These are phyloP conservation scores for Pelagia noctiluca DNA, from an alignment of 30 jellyfish, hydroid and myxozoan species.

Conservation along the genomic window DNA sequence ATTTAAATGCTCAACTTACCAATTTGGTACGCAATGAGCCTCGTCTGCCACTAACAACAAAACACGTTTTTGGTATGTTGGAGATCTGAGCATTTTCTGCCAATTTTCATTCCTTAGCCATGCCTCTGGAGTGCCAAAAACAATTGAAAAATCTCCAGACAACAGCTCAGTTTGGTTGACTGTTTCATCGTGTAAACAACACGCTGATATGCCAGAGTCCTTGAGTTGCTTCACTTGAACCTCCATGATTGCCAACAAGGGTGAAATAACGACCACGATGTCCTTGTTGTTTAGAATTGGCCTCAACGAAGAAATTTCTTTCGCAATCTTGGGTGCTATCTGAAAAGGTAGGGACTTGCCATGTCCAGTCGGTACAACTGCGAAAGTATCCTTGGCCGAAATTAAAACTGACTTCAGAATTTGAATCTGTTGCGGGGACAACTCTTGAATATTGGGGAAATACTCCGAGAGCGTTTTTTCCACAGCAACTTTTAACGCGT, in stretches of 20 bases:
- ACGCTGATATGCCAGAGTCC: background rate
- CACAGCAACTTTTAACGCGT: background rate
- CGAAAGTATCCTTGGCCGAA: slow-evolving; percentile 13
- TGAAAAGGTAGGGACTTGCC: slow-evolving; percentile 41
- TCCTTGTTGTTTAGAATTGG: background rate
- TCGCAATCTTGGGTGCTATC: slow-evolving; percentile 30
- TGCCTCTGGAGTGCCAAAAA: slow-evolving; percentile 8
- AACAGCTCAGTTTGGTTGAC: background rate
- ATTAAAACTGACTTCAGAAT: slow-evolving; percentile 8
- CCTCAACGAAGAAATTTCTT: background rate
- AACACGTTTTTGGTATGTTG: background rate
- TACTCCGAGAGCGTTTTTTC: background rate
- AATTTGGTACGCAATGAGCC: background rate
- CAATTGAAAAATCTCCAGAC: background rate
- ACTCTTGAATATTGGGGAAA: slow-evolving; percentile 2
- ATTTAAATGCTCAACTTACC: too few relatives aligned
- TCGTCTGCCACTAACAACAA: slow-evolving; percentile 4
- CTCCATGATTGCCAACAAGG: slow-evolving; percentile 11
- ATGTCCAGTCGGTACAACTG: slow-evolving; percentile 37
- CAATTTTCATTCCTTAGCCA: background rate
- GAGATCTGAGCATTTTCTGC: background rate
- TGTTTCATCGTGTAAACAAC: slow-evolving; percentile 4
- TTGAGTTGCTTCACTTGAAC: background rate
- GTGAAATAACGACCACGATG: slow-evolving; percentile 24
- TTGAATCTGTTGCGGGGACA: slow-evolving; percentile 29